phyloP scores from a whole-genome alignment of 1,140 invertebrate species.

The Latrodectus geometricus region DNA sequence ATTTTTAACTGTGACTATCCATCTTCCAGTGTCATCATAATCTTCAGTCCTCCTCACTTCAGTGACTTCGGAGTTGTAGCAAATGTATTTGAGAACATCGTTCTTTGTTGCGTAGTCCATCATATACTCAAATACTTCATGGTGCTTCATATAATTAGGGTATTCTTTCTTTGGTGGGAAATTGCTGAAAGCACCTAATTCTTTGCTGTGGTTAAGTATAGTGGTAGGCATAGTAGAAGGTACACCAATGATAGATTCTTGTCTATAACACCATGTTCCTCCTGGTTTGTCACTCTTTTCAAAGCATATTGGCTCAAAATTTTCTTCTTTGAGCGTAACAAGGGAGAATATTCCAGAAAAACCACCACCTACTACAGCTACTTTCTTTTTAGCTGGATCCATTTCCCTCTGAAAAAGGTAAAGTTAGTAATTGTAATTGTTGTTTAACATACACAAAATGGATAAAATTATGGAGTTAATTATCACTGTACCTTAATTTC shows the following conservation, averaged over 20 bases:
- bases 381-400: conserved; percentile 4
- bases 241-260: conserved; percentile 66
- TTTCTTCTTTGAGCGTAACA: conserved; percentile 9
- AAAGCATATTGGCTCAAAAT: conserved; percentile 37
- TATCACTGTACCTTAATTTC: too few species aligned
- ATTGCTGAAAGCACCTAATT: conserved; percentile 69
- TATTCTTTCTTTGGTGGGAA: conserved; percentile 70
- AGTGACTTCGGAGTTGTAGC: conserved; percentile 67
- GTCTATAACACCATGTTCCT: conserved; percentile 72
- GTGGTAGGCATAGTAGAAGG: conserved; percentile 64
- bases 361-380: conserved; percentile 31
- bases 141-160: conserved; percentile 70
- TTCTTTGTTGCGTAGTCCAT: conserved; percentile 68
- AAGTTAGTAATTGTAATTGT: too few species aligned
- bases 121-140: conserved; percentile 67
- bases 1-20: conserved; percentile 67
- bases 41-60: conserved; percentile 65
- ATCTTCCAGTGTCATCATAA: conserved; percentile 68
- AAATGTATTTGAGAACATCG: conserved; percentile 67
- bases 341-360: conserved; percentile 1
- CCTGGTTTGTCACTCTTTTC: conserved; percentile 68
- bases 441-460: too few species aligned
- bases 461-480: too few species aligned
- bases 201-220: conserved; percentile 70
- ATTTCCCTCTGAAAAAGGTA: neutral